phyloP scores from a whole-genome alignment of 2,113 vertebrate genomes.

The Collichthys lucidus region DNA sequence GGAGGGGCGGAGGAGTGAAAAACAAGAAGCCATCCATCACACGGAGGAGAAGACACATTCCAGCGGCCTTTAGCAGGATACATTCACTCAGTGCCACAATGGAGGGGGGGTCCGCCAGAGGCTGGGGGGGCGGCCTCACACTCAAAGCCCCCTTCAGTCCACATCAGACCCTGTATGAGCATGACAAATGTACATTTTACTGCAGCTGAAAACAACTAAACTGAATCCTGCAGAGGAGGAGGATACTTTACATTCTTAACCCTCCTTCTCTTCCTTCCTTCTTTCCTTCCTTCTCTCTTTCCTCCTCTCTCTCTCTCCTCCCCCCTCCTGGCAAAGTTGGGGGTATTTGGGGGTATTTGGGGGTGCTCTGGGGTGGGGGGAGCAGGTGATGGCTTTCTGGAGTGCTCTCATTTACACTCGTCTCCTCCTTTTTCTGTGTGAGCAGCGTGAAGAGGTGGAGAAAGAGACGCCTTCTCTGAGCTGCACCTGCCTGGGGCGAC shows the following conservation, averaged over 20 bases:
- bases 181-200: constrained; percentile 85
- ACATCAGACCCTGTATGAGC: constrained; percentile 81
- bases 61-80: constrained; percentile 84
- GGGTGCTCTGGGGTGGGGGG: constrained; percentile 78
- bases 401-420: constrained; percentile 86
- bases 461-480: constrained; percentile 82
- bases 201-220: constrained; percentile 70
- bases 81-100: constrained; percentile 87
- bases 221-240: constrained; percentile 2
- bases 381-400: constrained; percentile 87
- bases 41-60: constrained; percentile 85
- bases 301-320: not conserved
- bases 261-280: constrained; percentile 25
- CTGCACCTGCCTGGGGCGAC: constrained; percentile 84
- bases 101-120: constrained; percentile 80
- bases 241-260: constrained; percentile 55
- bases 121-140: constrained; percentile 81
- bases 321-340: constrained; percentile 47
- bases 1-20: constrained; percentile 81
- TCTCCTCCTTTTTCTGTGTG: constrained; percentile 83
- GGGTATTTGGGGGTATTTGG: constrained; percentile 60
- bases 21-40: constrained; percentile 89
- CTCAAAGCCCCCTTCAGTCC: constrained; percentile 74
- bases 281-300: not conserved
- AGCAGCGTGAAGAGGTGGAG: constrained; percentile 87